Evolutionary conservation across 2,797 vertebrate genomes (phyloP).

Genomic region (Sparus aurata): DNA sequence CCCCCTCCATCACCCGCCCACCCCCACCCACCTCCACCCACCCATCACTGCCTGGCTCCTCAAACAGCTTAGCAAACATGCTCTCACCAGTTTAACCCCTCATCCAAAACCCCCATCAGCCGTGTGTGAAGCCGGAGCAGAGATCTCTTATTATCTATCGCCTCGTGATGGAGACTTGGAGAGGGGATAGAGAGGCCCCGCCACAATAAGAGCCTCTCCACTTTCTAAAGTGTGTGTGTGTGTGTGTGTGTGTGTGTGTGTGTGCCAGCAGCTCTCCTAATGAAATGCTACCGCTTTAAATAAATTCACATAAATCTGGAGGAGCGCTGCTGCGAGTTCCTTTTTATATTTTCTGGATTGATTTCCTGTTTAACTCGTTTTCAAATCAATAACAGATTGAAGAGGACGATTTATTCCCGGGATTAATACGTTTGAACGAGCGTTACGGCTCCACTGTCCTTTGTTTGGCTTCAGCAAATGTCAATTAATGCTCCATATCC

Average conservation of each 20-base stretch:
- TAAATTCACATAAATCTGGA: slow-evolving; percentile 59
- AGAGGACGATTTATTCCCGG: slow-evolving; percentile 73
- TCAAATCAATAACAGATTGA: slow-evolving; percentile 76
- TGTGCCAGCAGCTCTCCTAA: slow-evolving; percentile 35
- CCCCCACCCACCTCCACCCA: background rate
- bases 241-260: slow-evolving; percentile 22
- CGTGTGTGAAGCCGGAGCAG: slow-evolving; percentile 56
- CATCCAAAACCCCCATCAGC: slow-evolving; percentile 65
- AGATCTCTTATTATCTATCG: slow-evolving; percentile 68
- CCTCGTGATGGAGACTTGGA: slow-evolving; percentile 30
- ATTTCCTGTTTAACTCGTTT: slow-evolving; percentile 68
- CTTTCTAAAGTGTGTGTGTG: slow-evolving; percentile 19
- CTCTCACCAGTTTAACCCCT: slow-evolving; percentile 91
- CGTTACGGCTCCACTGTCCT: slow-evolving; percentile 79
- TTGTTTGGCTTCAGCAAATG: slow-evolving; percentile 86
- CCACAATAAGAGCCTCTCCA: slow-evolving; percentile 66
- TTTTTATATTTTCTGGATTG: slow-evolving; percentile 67
- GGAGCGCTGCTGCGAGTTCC: slow-evolving; percentile 28
- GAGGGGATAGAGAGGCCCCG: slow-evolving; percentile 33
- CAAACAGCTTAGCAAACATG: slow-evolving; percentile 94
- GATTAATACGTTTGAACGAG: slow-evolving; percentile 81
- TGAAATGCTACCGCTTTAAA: slow-evolving; percentile 56
- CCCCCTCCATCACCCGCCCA: background rate
- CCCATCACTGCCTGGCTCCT: slow-evolving; percentile 82
- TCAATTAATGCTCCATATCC: slow-evolving; percentile 85